phyloP scores from a whole-genome alignment of 53 echinoderm and acorn worm genomes.

The Echinometra lucunter region DNA sequence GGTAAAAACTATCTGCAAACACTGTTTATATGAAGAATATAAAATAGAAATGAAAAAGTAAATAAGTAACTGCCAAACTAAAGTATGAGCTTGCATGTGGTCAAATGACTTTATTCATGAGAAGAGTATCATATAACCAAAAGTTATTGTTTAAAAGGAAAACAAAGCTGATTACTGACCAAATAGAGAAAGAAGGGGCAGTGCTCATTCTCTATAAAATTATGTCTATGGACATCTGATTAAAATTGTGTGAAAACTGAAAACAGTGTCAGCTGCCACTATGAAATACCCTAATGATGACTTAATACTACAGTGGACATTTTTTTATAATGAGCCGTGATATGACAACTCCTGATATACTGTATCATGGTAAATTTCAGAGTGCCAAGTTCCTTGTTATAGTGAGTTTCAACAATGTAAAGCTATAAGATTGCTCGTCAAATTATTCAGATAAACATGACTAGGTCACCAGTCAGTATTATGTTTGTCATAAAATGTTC shows the following conservation, averaged over 20 bases:
- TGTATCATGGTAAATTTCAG: too few species aligned
- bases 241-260: not conserved
- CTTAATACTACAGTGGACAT: too few species aligned
- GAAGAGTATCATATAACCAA: not conserved
- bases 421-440: not conserved
- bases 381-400: too few species aligned
- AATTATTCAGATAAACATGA: not conserved
- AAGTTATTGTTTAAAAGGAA: not conserved
- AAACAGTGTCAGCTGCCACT: not conserved
- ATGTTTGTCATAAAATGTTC: too few species aligned
- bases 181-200: not conserved
- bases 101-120: conserved; percentile 38
- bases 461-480: too few species aligned
- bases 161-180: not conserved
- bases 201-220: not conserved
- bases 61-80: not conserved
- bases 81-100: conserved; percentile 9
- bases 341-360: too few species aligned
- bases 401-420: not conserved
- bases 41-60: not conserved
- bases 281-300: not conserved
- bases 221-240: not conserved
- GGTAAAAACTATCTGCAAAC: not conserved
- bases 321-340: too few species aligned
- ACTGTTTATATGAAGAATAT: too few species aligned